phyloP scores from a whole-genome alignment of 2,797 vertebrate genomes.

The Alcedo quadribrachys region DNA sequence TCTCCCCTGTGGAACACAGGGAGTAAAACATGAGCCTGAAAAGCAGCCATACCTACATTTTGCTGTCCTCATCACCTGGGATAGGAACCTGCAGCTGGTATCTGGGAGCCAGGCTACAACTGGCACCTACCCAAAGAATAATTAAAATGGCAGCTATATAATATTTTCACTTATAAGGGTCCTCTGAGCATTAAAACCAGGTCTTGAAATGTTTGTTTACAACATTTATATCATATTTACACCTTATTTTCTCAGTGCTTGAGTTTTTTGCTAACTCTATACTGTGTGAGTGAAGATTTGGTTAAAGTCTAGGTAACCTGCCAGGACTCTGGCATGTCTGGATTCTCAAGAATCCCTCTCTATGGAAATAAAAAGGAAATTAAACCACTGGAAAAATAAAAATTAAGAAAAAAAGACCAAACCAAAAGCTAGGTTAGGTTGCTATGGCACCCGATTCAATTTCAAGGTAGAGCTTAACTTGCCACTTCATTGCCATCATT shows the following conservation, averaged over 20 bases:
- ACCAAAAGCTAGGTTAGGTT: background rate
- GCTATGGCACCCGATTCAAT: background rate
- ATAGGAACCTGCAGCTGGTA: background rate
- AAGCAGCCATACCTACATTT: background rate
- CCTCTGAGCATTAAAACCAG: background rate
- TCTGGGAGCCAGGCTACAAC: background rate
- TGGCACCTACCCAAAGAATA: background rate
- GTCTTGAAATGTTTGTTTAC: background rate
- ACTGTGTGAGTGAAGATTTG: background rate
- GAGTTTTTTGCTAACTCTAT: background rate
- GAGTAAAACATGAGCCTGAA: background rate
- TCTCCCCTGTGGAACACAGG: background rate
- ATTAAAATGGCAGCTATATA: background rate
- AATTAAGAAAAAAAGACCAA: background rate
- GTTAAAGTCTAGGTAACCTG: slow-evolving; percentile 6
- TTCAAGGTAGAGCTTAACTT: background rate
- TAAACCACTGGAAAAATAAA: slow-evolving; percentile 38
- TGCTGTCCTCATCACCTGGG: background rate
- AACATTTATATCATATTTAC: background rate
- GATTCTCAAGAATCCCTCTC: slow-evolving; percentile 56
- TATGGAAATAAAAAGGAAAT: slow-evolving; percentile 65
- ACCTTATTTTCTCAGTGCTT: background rate
- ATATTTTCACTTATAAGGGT: background rate
- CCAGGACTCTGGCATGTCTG: slow-evolving; percentile 51
- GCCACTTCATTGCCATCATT: background rate